A percentile compares a stretch with the other conserved stretches of the same genome.
phyloP scores from a whole-genome alignment of 2,888 invertebrate genomes.

The Brenthis ino region DNA sequence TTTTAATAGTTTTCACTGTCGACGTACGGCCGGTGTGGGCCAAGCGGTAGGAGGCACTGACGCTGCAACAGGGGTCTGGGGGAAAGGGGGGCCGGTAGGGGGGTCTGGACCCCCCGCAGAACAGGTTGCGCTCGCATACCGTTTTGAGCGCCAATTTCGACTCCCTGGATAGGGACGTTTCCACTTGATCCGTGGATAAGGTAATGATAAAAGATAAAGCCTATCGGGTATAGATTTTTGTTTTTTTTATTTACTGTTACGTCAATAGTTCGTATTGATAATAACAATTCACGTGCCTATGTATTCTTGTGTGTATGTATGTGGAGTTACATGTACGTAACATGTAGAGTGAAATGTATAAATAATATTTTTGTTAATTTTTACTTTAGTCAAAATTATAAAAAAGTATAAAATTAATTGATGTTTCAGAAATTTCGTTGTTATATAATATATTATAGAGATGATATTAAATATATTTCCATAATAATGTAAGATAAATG shows the following conservation, averaged over 20 bases:
- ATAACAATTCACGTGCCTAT: too few relatives aligned
- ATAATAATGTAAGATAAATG: too few relatives aligned
- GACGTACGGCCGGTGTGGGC: slow-evolving; percentile 58
- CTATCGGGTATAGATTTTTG: slow-evolving; percentile 27
- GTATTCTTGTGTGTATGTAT: too few relatives aligned
- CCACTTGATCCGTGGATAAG: slow-evolving; percentile 65
- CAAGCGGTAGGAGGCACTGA: slow-evolving; percentile 62
- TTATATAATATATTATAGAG: too few relatives aligned
- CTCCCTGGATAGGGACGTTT: slow-evolving; percentile 60
- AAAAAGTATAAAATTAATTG: too few relatives aligned
- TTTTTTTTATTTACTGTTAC: slow-evolving; percentile 1
- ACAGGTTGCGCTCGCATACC: slow-evolving; percentile 77
- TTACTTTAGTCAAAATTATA: too few relatives aligned
- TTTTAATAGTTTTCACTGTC: slow-evolving; percentile 48
- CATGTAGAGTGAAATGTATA: too few relatives aligned
- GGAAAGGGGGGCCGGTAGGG: slow-evolving; percentile 15
- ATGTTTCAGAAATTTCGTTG: too few relatives aligned
- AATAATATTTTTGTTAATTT: too few relatives aligned
- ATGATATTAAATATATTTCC: too few relatives aligned
- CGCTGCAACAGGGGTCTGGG: slow-evolving; percentile 43
- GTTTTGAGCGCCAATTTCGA: slow-evolving; percentile 75
- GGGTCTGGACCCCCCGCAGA: slow-evolving; percentile 51
- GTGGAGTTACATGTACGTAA: too few relatives aligned
- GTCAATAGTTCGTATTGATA: too few relatives aligned
- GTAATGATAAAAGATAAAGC: slow-evolving; percentile 61